Evolutionary conservation across 2,888 invertebrate species (phyloP).

Genomic region (Perithous albicinctus): DNA sequence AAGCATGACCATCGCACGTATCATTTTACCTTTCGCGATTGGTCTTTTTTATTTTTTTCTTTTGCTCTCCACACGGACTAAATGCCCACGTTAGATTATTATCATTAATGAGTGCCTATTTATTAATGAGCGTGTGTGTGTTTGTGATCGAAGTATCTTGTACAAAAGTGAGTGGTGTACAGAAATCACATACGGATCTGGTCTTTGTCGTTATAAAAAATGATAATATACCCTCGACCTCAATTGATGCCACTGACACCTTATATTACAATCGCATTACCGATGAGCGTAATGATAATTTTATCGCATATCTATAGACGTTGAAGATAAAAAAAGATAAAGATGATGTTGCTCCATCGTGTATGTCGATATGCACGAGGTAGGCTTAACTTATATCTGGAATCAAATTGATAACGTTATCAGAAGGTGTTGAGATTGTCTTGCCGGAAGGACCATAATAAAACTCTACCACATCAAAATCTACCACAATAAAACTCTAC

Average conservation of each 20-base stretch:
- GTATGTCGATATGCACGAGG: neutral
- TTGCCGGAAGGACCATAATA: neutral
- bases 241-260: slow-evolving; percentile 38
- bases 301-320: neutral
- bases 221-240: slow-evolving; percentile 50
- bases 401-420: neutral
- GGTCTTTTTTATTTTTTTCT: slow-evolving; percentile 38
- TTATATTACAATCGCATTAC: slow-evolving; percentile 9
- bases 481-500: neutral
- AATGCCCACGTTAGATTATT: slow-evolving; percentile 19
- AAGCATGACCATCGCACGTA: slow-evolving; percentile 49
- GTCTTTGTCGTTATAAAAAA: slow-evolving; percentile 29
- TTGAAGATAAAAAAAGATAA: neutral
- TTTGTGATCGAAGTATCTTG: slow-evolving; percentile 25
- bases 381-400: neutral
- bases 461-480: too few species aligned
- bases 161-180: slow-evolving; percentile 44
- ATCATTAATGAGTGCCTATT: slow-evolving; percentile 13
- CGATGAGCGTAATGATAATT: neutral
- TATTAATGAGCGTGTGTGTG: slow-evolving; percentile 17
- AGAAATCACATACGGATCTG: slow-evolving; percentile 4
- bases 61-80: slow-evolving; percentile 26
- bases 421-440: neutral
- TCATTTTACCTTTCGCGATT: slow-evolving; percentile 33
- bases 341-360: neutral